These are phyloP conservation scores for Papilio polytes DNA, from an alignment of 1,140 invertebrate genomes.

Conservation along the genomic window DNA sequence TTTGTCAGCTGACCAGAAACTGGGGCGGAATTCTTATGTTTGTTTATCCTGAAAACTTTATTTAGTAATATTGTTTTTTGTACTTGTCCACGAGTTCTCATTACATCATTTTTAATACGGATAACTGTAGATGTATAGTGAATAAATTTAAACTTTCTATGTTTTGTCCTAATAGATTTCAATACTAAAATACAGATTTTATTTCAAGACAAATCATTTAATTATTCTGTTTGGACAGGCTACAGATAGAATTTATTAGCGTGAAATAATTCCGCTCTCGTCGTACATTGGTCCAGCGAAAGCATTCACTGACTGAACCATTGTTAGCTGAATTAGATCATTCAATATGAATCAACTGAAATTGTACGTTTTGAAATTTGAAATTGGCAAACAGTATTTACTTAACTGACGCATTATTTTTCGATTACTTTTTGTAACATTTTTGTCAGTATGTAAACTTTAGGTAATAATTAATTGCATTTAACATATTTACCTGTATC, in stretches of 20 bases:
- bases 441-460: too few relatives aligned
- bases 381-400: too few relatives aligned
- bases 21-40: background rate
- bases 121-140: background rate
- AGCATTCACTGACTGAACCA: background rate
- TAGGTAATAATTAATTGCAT: too few relatives aligned
- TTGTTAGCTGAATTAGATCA: background rate
- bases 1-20: constrained; percentile 26
- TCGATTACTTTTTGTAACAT: too few relatives aligned
- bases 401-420: too few relatives aligned
- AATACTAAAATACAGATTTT: background rate
- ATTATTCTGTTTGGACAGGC: background rate
- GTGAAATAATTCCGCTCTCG: background rate
- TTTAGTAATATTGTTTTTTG: background rate
- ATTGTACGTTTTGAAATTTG: background rate
- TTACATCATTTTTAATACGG: background rate
- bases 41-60: background rate
- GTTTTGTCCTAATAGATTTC: background rate
- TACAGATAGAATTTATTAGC: background rate
- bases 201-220: background rate
- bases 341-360: background rate
- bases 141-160: background rate
- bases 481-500: too few relatives aligned
- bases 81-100: background rate
- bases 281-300: background rate